phyloP scores from a whole-genome alignment of 2,113 vertebrate species.

The Stegastes partitus region DNA sequence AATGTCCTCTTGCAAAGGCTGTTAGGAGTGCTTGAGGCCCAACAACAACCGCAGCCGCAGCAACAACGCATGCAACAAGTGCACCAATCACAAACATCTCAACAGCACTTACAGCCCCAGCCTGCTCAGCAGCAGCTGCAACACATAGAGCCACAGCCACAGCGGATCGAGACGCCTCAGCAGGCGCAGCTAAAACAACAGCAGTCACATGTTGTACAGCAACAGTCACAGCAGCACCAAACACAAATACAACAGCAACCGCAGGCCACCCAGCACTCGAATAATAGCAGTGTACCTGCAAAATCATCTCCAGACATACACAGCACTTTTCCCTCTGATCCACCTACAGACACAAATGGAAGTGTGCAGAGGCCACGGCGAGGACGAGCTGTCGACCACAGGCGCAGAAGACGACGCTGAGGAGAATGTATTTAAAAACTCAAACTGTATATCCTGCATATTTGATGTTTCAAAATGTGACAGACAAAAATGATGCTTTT shows the following conservation, averaged over 20 bases:
- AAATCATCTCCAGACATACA: slow-evolving; percentile 76
- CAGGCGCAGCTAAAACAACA: slow-evolving; percentile 66
- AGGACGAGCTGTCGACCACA: slow-evolving; percentile 83
- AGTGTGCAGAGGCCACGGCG: slow-evolving; percentile 76
- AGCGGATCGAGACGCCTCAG: slow-evolving; percentile 58
- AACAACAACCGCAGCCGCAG: slow-evolving; percentile 78
- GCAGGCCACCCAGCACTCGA: slow-evolving; percentile 63
- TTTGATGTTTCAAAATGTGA: slow-evolving; percentile 63
- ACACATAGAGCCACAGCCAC: slow-evolving; percentile 58
- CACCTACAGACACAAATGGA: slow-evolving; percentile 65
- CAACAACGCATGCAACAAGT: slow-evolving; percentile 70
- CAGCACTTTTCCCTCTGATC: slow-evolving; percentile 73
- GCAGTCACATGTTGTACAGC: slow-evolving; percentile 55
- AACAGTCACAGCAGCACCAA: slow-evolving; percentile 71
- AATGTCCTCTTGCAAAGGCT: slow-evolving; percentile 86
- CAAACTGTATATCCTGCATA: slow-evolving; percentile 39
- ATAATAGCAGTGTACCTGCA: slow-evolving; percentile 53
- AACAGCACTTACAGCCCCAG: slow-evolving; percentile 72
- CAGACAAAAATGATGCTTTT: slow-evolving; percentile 36
- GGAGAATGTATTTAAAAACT: slow-evolving; percentile 46
- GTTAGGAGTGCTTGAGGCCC: slow-evolving; percentile 84
- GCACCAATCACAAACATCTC: slow-evolving; percentile 66
- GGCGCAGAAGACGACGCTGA: slow-evolving; percentile 82
- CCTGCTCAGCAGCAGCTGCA: slow-evolving; percentile 59
- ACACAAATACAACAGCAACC: slow-evolving; percentile 67